These are phyloP conservation scores for Trichonephila clavata DNA, from an alignment of 1,140 invertebrate species.

Conservation along the genomic window DNA sequence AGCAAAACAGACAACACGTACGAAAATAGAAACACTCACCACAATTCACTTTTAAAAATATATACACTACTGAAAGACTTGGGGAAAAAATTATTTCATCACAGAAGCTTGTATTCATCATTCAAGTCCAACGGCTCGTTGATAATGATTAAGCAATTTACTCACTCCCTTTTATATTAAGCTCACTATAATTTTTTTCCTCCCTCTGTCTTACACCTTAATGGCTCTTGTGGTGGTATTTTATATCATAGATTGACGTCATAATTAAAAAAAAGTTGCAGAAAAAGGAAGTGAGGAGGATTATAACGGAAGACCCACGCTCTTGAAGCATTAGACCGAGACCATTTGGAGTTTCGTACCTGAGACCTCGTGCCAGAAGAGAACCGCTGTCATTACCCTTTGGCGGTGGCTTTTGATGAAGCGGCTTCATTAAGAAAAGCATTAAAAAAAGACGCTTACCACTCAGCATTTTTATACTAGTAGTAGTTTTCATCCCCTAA, in stretches of 20 bases:
- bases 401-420: not conserved
- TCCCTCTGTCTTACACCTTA: not conserved
- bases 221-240: not conserved
- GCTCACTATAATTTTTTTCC: not conserved
- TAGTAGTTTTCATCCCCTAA: not conserved
- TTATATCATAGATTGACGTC: not conserved
- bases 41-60: too few relatives aligned
- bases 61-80: not conserved
- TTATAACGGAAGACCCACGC: not conserved
- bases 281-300: not conserved
- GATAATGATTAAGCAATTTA: conserved; percentile 20
- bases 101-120: not conserved
- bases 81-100: not conserved
- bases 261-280: not conserved
- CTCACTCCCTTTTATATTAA: not conserved
- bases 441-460: not conserved
- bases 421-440: not conserved
- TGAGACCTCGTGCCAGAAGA: not conserved
- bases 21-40: too few relatives aligned
- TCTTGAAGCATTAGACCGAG: not conserved
- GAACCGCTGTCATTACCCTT: conserved; percentile 15
- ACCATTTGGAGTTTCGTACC: not conserved
- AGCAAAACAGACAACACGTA: too few relatives aligned
- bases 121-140: not conserved
- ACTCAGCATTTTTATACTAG: not conserved